Evolutionary conservation across 2,888 invertebrate species (phyloP), one percentile per base, ranked within the genome.

Genomic region (Apomyelois bistriatella): DNA sequence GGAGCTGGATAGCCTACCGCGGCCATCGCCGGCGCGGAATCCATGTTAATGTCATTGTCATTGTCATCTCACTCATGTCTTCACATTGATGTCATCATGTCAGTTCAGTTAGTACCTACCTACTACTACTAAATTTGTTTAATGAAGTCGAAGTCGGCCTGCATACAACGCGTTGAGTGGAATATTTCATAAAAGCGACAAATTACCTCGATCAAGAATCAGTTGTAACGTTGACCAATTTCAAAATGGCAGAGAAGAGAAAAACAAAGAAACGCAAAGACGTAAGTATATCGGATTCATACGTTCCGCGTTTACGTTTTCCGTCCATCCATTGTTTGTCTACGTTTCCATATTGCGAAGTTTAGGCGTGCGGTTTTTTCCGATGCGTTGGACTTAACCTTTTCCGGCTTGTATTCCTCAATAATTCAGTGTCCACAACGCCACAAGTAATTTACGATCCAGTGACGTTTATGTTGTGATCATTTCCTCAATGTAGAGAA

Each of bases 261-360:
- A 90, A 90, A 81, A 82, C 81, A 58, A 88, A 85, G 74, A 90
- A 88, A 68, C 90, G 90, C 55, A 90, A 88, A 77, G 90, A 90
- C 76, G 90, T 88, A 74, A 70, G 82, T 15, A 12, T 1, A 13
- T 41, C 16, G 4, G n/a, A 36, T 38, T 38, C 9, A 16, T 9
- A 6, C 12, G 5, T 28, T 40, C 8, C 5, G 15, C 37, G 38
- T 57, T 37, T 10, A 41, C 30, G 52, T 36, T 40, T 53, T 53
- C 15, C 50, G 56, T 56, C 47, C 38, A 56, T 56, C 47, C 41
- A 56, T 48, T 58, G 55, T 58, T 62, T 66, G 58, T 60, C 62
- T 57, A 59, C 64, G 62, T 64, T 66, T 62, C 59, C 62, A 60
- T 64, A 58, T 56, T 64, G 61, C 30, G 43, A n/a, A n/a, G n/a